A percentile compares a stretch with the other conserved stretches of the same genome.
Conservation (phyloP, 1,140 invertebrate genomes). For the Euura saliciscinereae region DNA sequence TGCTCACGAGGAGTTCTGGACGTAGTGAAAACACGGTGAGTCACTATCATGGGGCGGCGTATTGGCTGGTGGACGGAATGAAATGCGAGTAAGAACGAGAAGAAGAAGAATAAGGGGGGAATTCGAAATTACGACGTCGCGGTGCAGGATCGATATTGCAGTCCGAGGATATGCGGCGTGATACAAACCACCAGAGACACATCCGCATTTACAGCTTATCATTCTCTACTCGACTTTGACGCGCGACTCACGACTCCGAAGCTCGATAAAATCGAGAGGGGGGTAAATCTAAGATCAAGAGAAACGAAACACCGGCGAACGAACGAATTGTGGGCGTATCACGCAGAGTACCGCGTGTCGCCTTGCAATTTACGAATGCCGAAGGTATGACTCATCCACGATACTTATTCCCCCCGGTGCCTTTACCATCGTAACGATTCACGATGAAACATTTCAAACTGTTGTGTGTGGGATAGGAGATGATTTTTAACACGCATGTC, state of each 20-base stretch:
- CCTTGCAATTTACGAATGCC: not conserved
- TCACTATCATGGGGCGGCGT: not conserved
- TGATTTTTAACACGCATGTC: too few relatives aligned
- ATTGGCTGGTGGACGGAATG: not conserved
- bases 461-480: too few relatives aligned
- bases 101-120: not conserved
- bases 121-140: too few relatives aligned
- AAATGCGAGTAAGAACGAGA: not conserved
- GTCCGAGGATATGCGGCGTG: too few relatives aligned
- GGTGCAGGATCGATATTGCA: too few relatives aligned
- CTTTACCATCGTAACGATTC: not conserved
- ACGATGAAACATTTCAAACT: too few relatives aligned
- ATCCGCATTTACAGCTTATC: not conserved
- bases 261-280: not conserved
- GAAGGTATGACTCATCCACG: not conserved
- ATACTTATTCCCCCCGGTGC: not conserved
- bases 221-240: not conserved
- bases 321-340: not conserved
- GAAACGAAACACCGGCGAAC: not conserved
- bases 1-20: not conserved
- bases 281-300: not conserved
- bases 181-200: too few relatives aligned
- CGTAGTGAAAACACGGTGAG: not conserved
- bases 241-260: too few relatives aligned
- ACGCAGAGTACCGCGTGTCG: not conserved